Evolutionary conservation across 2,888 invertebrate genomes (phyloP).

Genomic region (Odontomyia ornata): DNA sequence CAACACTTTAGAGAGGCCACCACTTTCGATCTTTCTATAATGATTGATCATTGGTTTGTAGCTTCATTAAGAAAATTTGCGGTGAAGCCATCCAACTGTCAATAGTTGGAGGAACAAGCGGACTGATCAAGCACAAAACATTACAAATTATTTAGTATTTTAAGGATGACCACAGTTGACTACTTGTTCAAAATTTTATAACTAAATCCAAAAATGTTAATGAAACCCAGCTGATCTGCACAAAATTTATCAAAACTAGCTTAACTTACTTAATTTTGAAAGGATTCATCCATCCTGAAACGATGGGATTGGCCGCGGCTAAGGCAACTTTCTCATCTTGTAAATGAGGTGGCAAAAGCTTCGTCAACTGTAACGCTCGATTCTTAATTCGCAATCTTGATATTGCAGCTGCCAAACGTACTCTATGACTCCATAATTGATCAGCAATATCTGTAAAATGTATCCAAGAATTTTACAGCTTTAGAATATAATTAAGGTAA

Average conservation of each 20-base stretch:
- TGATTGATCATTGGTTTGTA: no score
- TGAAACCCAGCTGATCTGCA: not conserved
- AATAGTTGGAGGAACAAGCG: no score
- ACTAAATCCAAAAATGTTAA: not conserved
- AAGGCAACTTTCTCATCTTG: constrained; percentile 74
- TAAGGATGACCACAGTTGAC: no score
- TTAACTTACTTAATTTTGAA: constrained; percentile 70
- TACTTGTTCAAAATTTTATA: no score
- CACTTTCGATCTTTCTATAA: no score
- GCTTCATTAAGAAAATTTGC: no score
- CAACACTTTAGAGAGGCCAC: no score
- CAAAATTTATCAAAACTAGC: no score
- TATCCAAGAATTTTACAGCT: not conserved
- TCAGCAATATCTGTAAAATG: constrained; percentile 67
- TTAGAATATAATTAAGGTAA: no score
- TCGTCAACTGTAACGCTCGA: constrained; percentile 73
- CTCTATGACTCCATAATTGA: constrained; percentile 72
- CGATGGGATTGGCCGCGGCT: constrained; percentile 66
- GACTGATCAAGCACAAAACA: no score
- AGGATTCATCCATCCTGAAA: constrained; percentile 84
- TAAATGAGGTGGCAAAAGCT: constrained; percentile 77
- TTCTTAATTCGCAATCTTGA: constrained; percentile 79
- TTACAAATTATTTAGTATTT: no score
- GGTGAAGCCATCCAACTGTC: no score
- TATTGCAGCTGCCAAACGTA: constrained; percentile 79